These are phyloP conservation scores for Ornithorhynchus anatinus DNA, from an alignment of 2,113 vertebrate species.

Conservation along the genomic window DNA sequence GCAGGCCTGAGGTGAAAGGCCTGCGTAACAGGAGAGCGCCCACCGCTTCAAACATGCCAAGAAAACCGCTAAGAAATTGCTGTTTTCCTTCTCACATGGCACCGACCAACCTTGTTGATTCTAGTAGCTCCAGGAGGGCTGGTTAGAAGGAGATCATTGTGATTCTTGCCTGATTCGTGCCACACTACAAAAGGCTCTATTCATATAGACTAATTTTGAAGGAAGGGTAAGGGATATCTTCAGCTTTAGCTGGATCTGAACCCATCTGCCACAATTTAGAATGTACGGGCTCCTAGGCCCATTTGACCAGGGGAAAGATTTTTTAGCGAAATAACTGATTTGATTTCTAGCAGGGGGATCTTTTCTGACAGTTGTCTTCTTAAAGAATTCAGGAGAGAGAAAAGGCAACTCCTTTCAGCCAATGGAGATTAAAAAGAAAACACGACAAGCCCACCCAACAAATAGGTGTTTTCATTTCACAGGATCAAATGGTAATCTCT, in stretches of 20 bases:
- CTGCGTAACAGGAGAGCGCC: slow-evolving; percentile 25
- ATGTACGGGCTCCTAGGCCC: slow-evolving; percentile 41
- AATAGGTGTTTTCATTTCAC: neutral
- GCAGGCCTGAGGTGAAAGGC: neutral
- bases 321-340: slow-evolving; percentile 4
- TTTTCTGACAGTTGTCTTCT: slow-evolving; percentile 9
- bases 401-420: neutral
- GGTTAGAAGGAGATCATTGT: slow-evolving; percentile 71
- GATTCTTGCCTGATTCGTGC: slow-evolving; percentile 55
- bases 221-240: slow-evolving; percentile 61
- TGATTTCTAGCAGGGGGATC: slow-evolving; percentile 45
- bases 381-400: slow-evolving; percentile 28
- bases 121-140: slow-evolving; percentile 38
- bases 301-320: slow-evolving; percentile 1
- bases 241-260: slow-evolving; percentile 48
- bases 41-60: slow-evolving; percentile 40
- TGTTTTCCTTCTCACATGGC: slow-evolving; percentile 67
- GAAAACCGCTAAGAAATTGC: slow-evolving; percentile 75
- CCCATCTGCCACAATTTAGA: slow-evolving; percentile 51
- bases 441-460: rapidly evolving
- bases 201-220: slow-evolving; percentile 58
- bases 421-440: neutral
- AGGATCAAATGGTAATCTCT: neutral
- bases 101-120: slow-evolving; percentile 37
- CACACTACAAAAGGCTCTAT: slow-evolving; percentile 70